Evolutionary conservation across 1,140 invertebrate genomes (phyloP).

Genomic region (Carcinoscorpius rotundicauda): DNA sequence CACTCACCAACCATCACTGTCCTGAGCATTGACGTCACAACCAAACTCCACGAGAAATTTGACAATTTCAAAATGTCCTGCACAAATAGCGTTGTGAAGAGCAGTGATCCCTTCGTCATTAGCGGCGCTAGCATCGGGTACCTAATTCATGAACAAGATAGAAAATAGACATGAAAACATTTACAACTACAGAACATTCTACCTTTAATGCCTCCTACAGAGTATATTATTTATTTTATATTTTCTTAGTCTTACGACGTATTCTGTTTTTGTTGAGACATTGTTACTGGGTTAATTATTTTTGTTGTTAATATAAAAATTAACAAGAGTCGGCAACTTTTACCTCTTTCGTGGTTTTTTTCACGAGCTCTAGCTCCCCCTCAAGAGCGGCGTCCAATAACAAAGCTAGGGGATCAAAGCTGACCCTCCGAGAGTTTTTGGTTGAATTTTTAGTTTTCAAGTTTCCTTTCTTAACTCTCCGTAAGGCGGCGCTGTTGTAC

Average conservation of each 20-base stretch:
- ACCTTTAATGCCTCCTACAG: too few relatives aligned
- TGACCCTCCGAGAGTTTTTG: constrained; percentile 52
- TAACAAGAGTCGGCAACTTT: constrained; percentile 2
- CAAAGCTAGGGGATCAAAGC: constrained; percentile 93
- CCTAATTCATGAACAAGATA: constrained; percentile 28
- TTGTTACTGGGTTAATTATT: too few relatives aligned
- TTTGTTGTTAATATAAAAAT: too few relatives aligned
- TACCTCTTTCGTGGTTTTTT: constrained; percentile 87
- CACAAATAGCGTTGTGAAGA: constrained; percentile 98
- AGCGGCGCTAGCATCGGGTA: constrained; percentile 72
- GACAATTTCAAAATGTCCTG: constrained; percentile 95
- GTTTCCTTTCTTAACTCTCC: constrained; percentile 54
- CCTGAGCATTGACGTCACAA: constrained; percentile 97
- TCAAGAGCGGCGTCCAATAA: constrained; percentile 89
- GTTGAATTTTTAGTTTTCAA: constrained; percentile 36
- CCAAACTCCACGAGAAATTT: constrained; percentile 95
- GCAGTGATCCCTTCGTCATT: constrained; percentile 97
- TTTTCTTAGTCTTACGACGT: too few relatives aligned
- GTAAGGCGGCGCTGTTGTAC: constrained; percentile 7
- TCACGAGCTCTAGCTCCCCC: constrained; percentile 93
- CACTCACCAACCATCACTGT: constrained; percentile 86
- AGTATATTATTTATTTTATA: too few relatives aligned
- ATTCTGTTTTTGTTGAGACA: too few relatives aligned
- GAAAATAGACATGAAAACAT: constrained; percentile 2
- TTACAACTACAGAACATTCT: not conserved